Evolutionary conservation across 64 coral and sea anemone genomes (phyloP), one percentile per base, ranked within the genome.

Genomic region (Astreopora myriophthalma): DNA sequence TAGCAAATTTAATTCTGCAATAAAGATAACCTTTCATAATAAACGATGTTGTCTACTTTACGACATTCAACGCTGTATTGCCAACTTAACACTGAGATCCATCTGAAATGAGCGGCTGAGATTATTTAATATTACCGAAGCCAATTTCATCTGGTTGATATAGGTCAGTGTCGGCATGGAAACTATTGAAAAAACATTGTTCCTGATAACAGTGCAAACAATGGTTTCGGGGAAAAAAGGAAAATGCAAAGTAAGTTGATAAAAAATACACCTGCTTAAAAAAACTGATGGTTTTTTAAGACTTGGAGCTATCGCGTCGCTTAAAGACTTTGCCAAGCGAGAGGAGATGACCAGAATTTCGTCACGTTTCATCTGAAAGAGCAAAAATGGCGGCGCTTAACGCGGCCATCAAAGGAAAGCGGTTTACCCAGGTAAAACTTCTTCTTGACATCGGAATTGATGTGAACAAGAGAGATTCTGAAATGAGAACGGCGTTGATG

Each of bases 361-460:
- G 17, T 65, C 69, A 67, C 65, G 55, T 38, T 34, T 3, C 44
- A 55, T n/a, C 12, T 27, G 12, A 19, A 55, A 55, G 51, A 55
- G 51, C 5, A 13, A 57, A 92, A 62, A 94, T 94, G 93, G 69
- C 87, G 12, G 93, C 93, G 11, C 52, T 94, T 49, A 74, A 44
- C 26, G 46, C 37, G 37, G 93, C 93, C 11, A 74, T 94, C 28
- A 86, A 36, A 89, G 75, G n/a, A 34, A 85, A 90, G 33, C 87
- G 93, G 5, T 94, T 94, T 85, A 40, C 67, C 48, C 93, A 94
- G 78, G 93, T 89, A 22, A 94, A 76, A 73, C 37, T 94, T 39
- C 88, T 94, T 26, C 73, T 94, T 57, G 79, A 94, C 25, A 90
- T 90, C 79, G 87, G 81, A 64, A 85, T 86, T 51, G 72, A 90